Percentiles rank a stretch among this genome's conserved stretches.
Evolutionary conservation across 2,797 vertebrate species (phyloP).

Genomic region (Hemitrygon akajei): DNA sequence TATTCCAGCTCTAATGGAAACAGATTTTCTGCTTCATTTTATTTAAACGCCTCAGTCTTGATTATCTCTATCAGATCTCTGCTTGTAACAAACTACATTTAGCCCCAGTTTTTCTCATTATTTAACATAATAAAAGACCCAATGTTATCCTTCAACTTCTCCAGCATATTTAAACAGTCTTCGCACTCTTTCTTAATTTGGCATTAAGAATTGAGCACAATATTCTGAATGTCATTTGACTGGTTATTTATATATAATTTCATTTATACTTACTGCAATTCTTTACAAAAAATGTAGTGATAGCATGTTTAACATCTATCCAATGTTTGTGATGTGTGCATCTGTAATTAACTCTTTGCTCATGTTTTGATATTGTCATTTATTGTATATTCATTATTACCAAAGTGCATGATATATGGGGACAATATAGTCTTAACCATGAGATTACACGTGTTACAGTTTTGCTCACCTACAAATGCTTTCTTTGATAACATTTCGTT

Average conservation of each 20-base stretch:
- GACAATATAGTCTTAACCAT: background rate
- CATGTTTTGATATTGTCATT: background rate
- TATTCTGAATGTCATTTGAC: background rate
- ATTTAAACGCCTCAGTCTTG: background rate
- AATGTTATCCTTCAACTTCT: background rate
- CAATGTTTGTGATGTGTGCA: background rate
- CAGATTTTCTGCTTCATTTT: background rate
- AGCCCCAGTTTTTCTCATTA: background rate
- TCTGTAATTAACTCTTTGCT: background rate
- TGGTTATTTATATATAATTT: background rate
- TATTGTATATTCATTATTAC: background rate
- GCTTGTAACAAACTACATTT: background rate
- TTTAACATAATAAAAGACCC: background rate
- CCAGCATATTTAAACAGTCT: background rate
- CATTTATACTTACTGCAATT: background rate
- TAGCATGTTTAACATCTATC: background rate
- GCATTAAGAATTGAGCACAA: background rate
- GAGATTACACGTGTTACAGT: background rate
- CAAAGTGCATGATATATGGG: background rate
- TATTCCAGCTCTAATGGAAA: background rate
- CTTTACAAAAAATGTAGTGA: background rate
- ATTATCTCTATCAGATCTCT: background rate
- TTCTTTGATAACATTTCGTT: background rate
- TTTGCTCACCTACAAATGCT: background rate
- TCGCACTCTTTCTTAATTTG: background rate